Percentiles rank a stretch among this genome's conserved stretches.
These are phyloP conservation scores for Leptinotarsa lineolata DNA, from an alignment of 1,140 invertebrate species.

Conservation along the genomic window DNA sequence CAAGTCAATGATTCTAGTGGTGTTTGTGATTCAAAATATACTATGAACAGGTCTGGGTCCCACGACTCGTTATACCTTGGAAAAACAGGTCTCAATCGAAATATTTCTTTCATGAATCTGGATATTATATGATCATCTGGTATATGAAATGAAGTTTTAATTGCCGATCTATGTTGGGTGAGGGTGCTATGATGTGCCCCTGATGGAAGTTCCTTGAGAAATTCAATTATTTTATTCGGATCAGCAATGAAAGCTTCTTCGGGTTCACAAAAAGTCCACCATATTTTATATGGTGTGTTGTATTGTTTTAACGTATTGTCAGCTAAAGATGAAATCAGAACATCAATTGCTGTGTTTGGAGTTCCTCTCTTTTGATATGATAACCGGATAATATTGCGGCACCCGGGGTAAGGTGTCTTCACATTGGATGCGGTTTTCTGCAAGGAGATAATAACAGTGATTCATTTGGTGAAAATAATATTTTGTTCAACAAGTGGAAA, in stretches of 20 bases:
- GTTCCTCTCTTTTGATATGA: background rate
- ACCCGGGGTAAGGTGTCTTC: background rate
- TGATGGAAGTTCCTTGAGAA: too few species aligned
- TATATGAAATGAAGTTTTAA: too few species aligned
- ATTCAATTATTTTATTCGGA: too few species aligned
- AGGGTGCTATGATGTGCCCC: too few species aligned
- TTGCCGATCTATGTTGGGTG: too few species aligned
- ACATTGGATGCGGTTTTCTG: conserved; percentile 21
- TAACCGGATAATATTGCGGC: background rate
- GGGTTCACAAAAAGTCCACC: background rate
- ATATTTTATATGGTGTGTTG: background rate
- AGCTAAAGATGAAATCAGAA: background rate
- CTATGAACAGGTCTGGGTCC: background rate
- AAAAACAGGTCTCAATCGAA: too few species aligned
- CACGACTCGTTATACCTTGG: background rate
- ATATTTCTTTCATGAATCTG: too few species aligned
- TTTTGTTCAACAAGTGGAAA: conserved; percentile 37
- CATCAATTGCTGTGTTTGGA: background rate
- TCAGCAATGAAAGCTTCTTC: background rate
- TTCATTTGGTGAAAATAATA: conserved; percentile 27
- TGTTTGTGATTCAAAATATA: background rate
- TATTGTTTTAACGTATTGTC: background rate
- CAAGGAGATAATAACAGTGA: conserved; percentile 32
- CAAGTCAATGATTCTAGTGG: background rate
- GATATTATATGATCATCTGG: too few species aligned